A percentile compares a stretch with the other conserved stretches of the same genome.
Evolutionary conservation across 2,113 vertebrate species (phyloP).

Genomic region (Odocoileus virginianus): DNA sequence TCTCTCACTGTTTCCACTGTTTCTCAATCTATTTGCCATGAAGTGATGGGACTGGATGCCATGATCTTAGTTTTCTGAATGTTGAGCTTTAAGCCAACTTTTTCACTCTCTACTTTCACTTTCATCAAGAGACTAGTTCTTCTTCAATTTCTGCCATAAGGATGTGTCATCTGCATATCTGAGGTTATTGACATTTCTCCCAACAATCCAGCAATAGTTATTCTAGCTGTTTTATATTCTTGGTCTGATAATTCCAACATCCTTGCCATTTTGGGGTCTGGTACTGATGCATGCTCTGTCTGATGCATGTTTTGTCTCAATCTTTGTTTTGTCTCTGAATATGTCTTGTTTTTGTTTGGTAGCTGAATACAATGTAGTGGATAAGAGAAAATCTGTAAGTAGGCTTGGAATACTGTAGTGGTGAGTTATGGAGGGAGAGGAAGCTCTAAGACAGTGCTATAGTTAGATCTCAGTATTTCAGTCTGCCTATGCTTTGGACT

Average conservation of each 20-base stretch:
- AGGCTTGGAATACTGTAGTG: too few relatives aligned
- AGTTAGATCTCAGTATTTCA: background rate
- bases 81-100: background rate
- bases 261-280: background rate
- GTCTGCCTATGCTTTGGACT: background rate
- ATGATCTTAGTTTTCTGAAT: background rate
- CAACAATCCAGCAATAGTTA: background rate
- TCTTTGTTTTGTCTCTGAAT: background rate
- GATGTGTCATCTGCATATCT: background rate
- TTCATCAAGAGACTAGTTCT: background rate
- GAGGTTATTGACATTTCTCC: background rate
- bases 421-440: background rate
- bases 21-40: background rate
- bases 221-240: background rate
- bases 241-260: background rate
- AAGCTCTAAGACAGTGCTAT: background rate
- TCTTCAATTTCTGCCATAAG: background rate
- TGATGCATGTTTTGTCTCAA: background rate
- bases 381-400: background rate
- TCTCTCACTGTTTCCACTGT: background rate
- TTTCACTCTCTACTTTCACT: background rate
- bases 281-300: background rate
- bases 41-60: background rate
- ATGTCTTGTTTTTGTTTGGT: background rate
- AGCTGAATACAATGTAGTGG: too few relatives aligned